phyloP scores from a whole-genome alignment of 1,140 invertebrate genomes.

The Drosophila erecta region DNA sequence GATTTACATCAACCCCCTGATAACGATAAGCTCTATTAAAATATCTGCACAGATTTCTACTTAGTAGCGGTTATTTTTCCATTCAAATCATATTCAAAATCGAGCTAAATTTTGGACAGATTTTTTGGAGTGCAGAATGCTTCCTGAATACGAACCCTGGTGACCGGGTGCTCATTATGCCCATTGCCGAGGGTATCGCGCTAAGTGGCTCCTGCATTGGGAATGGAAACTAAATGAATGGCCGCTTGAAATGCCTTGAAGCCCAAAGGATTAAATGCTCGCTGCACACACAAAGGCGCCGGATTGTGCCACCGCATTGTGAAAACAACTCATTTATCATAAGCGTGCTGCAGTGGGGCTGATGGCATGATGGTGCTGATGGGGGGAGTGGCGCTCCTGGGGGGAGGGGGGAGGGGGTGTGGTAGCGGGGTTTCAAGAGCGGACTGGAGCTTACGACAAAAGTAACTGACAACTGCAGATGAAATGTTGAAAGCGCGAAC shows the following conservation, averaged over 20 bases:
- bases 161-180: conserved; percentile 51
- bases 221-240: conserved; percentile 59
- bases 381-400: not conserved
- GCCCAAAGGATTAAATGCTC: conserved; percentile 62
- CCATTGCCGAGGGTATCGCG: conserved; percentile 32
- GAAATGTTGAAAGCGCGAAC: conserved; percentile 81
- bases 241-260: conserved; percentile 50
- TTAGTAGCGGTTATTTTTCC: too few relatives aligned
- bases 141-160: not conserved
- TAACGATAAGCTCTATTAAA: too few relatives aligned
- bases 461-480: conserved; percentile 80
- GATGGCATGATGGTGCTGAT: not conserved
- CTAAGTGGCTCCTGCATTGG: conserved; percentile 48
- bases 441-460: conserved; percentile 48
- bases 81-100: not conserved
- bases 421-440: not conserved
- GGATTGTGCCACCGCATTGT: conserved; percentile 65
- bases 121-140: conserved; percentile 4
- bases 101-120: too few relatives aligned
- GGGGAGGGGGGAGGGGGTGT: not conserved
- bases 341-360: conserved; percentile 45
- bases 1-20: too few relatives aligned
- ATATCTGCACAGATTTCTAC: too few relatives aligned
- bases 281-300: conserved; percentile 41
- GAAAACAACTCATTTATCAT: conserved; percentile 79